Conservation (phyloP, 2,888 invertebrate genomes). For the Erebia aethiops region DNA sequence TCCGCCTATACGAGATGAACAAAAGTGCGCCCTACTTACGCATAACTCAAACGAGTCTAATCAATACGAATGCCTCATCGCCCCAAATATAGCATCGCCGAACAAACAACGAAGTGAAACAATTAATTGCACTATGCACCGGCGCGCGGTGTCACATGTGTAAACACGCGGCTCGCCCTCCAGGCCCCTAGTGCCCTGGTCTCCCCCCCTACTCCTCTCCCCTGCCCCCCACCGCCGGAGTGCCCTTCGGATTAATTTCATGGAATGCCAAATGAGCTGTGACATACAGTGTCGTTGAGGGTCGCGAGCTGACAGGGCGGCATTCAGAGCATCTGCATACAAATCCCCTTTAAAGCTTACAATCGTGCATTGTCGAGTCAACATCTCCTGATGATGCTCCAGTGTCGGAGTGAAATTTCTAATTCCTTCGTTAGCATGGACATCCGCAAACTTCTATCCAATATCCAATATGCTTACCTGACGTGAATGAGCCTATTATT, state of each 20-base stretch:
- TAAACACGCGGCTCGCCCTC: slow-evolving; percentile 57
- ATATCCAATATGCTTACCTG: no score
- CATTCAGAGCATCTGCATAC: slow-evolving; percentile 37
- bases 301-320: slow-evolving; percentile 6
- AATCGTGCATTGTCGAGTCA: no score
- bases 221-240: slow-evolving; percentile 50
- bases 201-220: slow-evolving; percentile 43
- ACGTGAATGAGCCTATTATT: no score
- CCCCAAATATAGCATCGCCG: slow-evolving; percentile 35
- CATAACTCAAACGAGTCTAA: background rate
- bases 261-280: slow-evolving; percentile 81
- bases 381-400: no score
- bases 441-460: no score
- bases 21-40: background rate
- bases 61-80: slow-evolving; percentile 3
- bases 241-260: slow-evolving; percentile 77
- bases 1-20: no score
- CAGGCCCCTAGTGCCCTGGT: slow-evolving; percentile 24
- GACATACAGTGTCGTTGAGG: slow-evolving; percentile 47
- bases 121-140: slow-evolving; percentile 71
- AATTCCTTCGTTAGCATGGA: no score
- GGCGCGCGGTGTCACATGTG: slow-evolving; percentile 58
- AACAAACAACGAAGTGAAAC: slow-evolving; percentile 58
- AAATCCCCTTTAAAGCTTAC: background rate
- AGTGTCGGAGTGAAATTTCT: no score